These are phyloP conservation scores for Macroglossus sobrinus DNA, from an alignment of 2,113 vertebrate genomes.

Conservation along the genomic window DNA sequence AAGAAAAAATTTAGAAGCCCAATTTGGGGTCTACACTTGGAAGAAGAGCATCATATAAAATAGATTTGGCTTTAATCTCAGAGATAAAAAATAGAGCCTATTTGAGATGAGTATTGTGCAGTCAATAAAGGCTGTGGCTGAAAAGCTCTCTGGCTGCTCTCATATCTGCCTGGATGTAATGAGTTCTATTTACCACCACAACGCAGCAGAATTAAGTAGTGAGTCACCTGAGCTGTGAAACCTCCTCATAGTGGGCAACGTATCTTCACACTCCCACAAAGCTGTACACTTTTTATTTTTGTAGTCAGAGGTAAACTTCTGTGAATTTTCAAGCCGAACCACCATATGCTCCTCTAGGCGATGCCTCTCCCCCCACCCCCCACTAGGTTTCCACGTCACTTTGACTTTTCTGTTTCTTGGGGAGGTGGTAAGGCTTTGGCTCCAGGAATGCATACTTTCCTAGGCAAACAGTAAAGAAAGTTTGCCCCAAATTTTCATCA, in stretches of 20 bases:
- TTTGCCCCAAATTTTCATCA: background rate
- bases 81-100: background rate
- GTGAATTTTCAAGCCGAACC: background rate
- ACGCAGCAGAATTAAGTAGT: background rate
- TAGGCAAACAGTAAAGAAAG: background rate
- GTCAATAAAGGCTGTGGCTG: too few species aligned
- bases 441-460: background rate
- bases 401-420: background rate
- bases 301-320: background rate
- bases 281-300: background rate
- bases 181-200: background rate
- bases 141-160: background rate
- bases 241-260: background rate
- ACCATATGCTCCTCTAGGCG: background rate
- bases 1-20: background rate
- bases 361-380: background rate
- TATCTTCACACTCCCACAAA: too few species aligned
- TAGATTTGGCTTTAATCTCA: background rate
- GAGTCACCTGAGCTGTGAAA: background rate
- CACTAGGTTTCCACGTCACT: background rate
- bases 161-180: background rate
- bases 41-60: background rate
- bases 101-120: background rate
- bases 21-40: background rate
- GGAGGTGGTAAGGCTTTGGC: background rate